phyloP scores from a whole-genome alignment of 2,888 invertebrate genomes.

The Falcaria lacertinaria region DNA sequence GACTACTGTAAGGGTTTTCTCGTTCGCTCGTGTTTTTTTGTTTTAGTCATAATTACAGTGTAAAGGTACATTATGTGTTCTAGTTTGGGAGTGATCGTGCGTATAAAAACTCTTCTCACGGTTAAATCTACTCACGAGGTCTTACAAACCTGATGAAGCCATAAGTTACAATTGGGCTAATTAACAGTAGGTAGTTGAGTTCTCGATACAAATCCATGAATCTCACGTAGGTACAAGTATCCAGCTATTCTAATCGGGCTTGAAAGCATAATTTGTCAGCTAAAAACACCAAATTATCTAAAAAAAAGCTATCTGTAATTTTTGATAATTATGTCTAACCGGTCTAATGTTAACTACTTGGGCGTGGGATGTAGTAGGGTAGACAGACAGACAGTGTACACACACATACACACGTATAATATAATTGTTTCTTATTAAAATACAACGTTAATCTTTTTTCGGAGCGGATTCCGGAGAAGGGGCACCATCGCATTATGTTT shows the following conservation, averaged over 20 bases:
- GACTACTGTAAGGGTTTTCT: too few relatives aligned
- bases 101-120: not conserved
- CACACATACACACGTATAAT: slow-evolving; percentile 62
- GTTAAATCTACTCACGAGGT: not conserved
- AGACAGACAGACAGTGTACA: too few relatives aligned
- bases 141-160: slow-evolving; percentile 4
- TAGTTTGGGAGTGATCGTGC: too few relatives aligned
- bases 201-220: not conserved
- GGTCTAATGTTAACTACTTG: slow-evolving; percentile 67
- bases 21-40: too few relatives aligned
- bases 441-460: slow-evolving; percentile 76
- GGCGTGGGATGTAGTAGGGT: slow-evolving; percentile 64
- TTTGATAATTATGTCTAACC: slow-evolving; percentile 74
- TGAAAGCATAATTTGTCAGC: slow-evolving; percentile 20
- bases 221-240: slow-evolving; percentile 15
- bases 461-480: slow-evolving; percentile 70
- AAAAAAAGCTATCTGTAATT: slow-evolving; percentile 71
- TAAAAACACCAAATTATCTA: slow-evolving; percentile 56
- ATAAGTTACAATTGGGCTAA: slow-evolving; percentile 6
- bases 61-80: too few relatives aligned
- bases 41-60: too few relatives aligned
- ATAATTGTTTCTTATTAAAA: slow-evolving; percentile 80
- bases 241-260: slow-evolving; percentile 26
- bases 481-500: slow-evolving; percentile 74
- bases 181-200: slow-evolving; percentile 3